Percentiles rank a stretch among this genome's conserved stretches.
phyloP scores from a whole-genome alignment of 2,113 vertebrate species.

The Ameiurus melas region DNA sequence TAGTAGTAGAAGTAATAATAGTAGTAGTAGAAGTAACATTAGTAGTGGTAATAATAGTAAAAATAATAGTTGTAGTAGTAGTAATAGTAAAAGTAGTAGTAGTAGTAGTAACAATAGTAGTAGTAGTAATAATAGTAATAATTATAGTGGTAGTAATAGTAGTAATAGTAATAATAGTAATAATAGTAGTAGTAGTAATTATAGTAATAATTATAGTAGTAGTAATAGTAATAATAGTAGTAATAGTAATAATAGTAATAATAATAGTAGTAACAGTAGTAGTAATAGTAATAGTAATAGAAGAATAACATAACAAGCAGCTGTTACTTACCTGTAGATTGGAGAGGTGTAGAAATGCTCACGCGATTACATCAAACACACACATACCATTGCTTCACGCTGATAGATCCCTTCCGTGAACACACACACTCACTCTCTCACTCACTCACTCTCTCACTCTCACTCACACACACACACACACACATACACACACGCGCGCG shows the following conservation, averaged over 20 bases:
- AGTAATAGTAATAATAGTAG: background rate
- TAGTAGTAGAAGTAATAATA: background rate
- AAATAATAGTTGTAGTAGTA: background rate
- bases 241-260: background rate
- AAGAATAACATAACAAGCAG: background rate
- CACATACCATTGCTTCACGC: background rate
- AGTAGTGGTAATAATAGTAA: background rate
- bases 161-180: background rate
- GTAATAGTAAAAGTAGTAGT: background rate
- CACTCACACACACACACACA: background rate
- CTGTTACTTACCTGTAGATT: background rate
- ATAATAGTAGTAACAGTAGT: background rate
- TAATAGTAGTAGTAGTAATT: background rate
- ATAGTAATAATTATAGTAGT: background rate
- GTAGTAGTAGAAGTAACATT: background rate
- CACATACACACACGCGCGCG: background rate
- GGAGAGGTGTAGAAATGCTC: background rate
- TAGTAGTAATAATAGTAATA: background rate
- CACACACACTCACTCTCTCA: constrained; percentile 5
- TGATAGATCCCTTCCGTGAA: background rate
- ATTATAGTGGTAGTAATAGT: background rate
- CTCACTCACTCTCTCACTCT: too few species aligned
- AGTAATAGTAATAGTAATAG: background rate
- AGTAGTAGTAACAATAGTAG: background rate
- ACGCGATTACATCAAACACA: background rate